A percentile compares a stretch with the other conserved stretches of the same genome.
Conservation (phyloP, 2,797 vertebrate species). For the Masticophis lateralis region DNA sequence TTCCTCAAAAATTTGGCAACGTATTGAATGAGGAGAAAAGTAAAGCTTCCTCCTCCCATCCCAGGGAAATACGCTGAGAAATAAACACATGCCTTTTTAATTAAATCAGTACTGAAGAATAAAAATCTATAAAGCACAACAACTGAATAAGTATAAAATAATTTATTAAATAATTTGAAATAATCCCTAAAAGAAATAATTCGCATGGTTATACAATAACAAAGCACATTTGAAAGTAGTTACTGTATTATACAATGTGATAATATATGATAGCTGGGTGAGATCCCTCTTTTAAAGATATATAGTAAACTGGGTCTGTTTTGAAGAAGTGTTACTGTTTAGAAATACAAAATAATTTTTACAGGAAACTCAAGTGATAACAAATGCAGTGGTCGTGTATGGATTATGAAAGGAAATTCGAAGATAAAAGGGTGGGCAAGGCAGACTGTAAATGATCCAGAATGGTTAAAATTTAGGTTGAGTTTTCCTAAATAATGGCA, state of each 20-base stretch:
- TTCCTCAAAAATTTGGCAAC: not conserved
- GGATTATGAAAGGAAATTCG: not conserved
- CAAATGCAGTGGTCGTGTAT: not conserved
- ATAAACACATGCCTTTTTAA: not conserved
- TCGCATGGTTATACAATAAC: constrained; percentile 17
- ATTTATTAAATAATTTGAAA: constrained; percentile 19
- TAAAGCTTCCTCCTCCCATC: not conserved
- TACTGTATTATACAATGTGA: not conserved
- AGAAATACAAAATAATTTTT: not conserved
- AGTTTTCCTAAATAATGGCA: not conserved
- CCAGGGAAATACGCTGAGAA: not conserved
- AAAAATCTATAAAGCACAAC: not conserved
- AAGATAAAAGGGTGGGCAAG: not conserved
- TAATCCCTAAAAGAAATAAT: not conserved
- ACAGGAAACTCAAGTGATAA: not conserved
- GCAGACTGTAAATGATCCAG: not conserved
- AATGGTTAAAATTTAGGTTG: not conserved
- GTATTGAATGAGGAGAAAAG: not conserved
- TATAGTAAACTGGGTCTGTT: not conserved
- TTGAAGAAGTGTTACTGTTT: not conserved
- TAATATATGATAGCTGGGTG: not conserved
- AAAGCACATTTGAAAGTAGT: constrained; percentile 2
- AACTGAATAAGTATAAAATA: not conserved
- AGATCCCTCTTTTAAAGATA: not conserved
- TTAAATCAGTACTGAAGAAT: not conserved